Evolutionary conservation across 2,113 vertebrate genomes (phyloP).

Genomic region (Aegithalos caudatus): DNA sequence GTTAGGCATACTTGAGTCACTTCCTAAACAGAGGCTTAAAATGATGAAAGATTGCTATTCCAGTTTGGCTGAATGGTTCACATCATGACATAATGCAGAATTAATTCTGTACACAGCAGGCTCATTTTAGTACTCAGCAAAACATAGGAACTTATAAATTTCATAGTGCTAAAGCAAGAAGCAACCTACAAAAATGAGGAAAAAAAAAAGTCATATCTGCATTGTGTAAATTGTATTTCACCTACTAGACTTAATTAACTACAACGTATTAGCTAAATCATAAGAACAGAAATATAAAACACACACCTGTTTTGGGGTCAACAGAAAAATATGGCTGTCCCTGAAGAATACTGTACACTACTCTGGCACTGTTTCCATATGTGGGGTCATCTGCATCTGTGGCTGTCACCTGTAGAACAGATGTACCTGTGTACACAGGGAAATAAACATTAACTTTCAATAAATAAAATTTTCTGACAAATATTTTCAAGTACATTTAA

Average conservation of each 20-base stretch:
- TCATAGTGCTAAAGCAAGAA: background rate
- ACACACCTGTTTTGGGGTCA: constrained; percentile 92
- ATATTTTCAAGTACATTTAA: background rate
- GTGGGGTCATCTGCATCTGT: constrained; percentile 95
- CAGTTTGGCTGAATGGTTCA: background rate
- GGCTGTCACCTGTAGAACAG: constrained; percentile 93
- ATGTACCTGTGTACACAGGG: constrained; percentile 80
- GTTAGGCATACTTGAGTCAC: background rate
- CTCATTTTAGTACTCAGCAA: background rate
- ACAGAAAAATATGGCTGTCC: constrained; percentile 98
- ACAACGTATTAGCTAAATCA: background rate
- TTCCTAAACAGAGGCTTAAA: background rate
- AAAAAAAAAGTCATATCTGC: background rate
- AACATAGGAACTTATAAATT: background rate
- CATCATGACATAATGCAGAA: background rate
- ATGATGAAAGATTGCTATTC: background rate
- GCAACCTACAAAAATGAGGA: background rate
- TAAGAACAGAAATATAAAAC: background rate
- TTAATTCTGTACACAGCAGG: background rate
- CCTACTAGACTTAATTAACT: background rate
- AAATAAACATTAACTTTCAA: constrained; percentile 37
- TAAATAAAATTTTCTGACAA: background rate
- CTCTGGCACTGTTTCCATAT: constrained; percentile 93
- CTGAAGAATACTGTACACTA: constrained; percentile 96
- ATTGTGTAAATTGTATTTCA: background rate